phyloP scores from a whole-genome alignment of 2,113 vertebrate species.

The Antechinus stuartii region DNA sequence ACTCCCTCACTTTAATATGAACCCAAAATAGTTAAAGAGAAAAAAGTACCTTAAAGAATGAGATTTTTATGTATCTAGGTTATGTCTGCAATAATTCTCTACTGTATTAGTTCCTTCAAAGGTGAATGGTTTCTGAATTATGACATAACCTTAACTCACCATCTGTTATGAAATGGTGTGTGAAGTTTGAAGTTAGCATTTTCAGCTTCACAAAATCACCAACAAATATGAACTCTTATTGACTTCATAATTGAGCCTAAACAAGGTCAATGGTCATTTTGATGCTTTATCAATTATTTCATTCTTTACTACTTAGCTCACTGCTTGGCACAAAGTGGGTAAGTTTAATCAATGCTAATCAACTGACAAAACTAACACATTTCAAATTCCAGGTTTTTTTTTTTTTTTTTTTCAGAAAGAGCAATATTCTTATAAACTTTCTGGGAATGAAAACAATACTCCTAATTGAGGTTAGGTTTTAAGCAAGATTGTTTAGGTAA shows the following conservation, averaged over 20 bases:
- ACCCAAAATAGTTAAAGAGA: constrained; percentile 33
- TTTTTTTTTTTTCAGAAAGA: constrained; percentile 54
- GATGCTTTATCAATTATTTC: not conserved
- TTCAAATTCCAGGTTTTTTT: not conserved
- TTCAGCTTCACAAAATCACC: constrained; percentile 64
- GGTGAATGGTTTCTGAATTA: constrained; percentile 58
- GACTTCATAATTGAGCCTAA: constrained; percentile 45
- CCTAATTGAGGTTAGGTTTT: constrained; percentile 9
- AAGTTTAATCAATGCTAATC: not conserved
- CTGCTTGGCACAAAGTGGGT: not conserved
- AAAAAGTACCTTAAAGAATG: constrained; percentile 46
- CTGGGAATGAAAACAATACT: constrained; percentile 53
- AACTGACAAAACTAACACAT: constrained; percentile 28
- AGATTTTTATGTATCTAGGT: constrained; percentile 60
- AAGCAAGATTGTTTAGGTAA: not conserved
- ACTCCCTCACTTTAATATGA: constrained; percentile 37
- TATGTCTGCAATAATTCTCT: constrained; percentile 63
- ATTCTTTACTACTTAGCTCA: not conserved
- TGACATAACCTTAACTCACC: constrained; percentile 70
- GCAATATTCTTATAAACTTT: constrained; percentile 54
- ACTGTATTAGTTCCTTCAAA: constrained; percentile 64
- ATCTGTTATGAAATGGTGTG: constrained; percentile 63
- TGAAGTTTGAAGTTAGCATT: constrained; percentile 66
- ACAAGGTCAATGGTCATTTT: constrained; percentile 51
- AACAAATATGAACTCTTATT: constrained; percentile 52